Evolutionary conservation across 2,888 invertebrate genomes (phyloP).

Genomic region (Endomychus coccineus): DNA sequence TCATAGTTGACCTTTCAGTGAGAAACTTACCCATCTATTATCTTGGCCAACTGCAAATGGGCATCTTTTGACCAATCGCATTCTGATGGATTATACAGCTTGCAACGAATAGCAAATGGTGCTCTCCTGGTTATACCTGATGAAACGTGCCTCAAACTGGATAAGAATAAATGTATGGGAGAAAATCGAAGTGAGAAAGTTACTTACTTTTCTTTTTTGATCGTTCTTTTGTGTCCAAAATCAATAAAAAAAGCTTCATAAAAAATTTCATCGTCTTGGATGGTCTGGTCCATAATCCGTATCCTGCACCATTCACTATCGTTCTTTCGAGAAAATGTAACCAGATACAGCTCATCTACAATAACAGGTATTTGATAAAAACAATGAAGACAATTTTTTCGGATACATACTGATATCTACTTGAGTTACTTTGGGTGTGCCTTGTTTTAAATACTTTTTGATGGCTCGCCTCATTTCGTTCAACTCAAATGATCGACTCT

Average conservation of each 20-base stretch:
- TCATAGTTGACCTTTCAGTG: conserved; percentile 23
- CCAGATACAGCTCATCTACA: conserved; percentile 57
- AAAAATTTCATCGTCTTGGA: conserved; percentile 30
- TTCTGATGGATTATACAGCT: conserved; percentile 50
- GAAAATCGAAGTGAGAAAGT: not conserved
- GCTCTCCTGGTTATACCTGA: conserved; percentile 42
- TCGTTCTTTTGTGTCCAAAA: conserved; percentile 51
- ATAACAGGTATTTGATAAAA: conserved; percentile 18
- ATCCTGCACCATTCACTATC: conserved; percentile 63
- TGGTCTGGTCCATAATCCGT: conserved; percentile 41
- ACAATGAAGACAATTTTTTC: conserved; percentile 1
- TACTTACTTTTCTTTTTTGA: conserved; percentile 48
- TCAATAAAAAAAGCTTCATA: conserved; percentile 58
- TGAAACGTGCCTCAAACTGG: conserved; percentile 35
- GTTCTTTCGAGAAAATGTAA: conserved; percentile 44
- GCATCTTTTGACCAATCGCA: conserved; percentile 51
- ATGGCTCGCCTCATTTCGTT: conserved; percentile 26
- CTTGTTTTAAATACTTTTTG: conserved; percentile 26
- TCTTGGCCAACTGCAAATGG: conserved; percentile 49
- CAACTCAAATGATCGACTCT: conserved; percentile 20
- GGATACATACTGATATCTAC: conserved; percentile 27
- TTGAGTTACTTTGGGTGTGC: conserved; percentile 18
- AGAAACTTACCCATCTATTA: conserved; percentile 57
- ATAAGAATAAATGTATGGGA: not conserved
- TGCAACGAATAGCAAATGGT: conserved; percentile 53